A percentile compares a stretch with the other conserved stretches of the same genome.
Conservation (phyloP, 2,113 vertebrate genomes). For the Tetrax tetrax region DNA sequence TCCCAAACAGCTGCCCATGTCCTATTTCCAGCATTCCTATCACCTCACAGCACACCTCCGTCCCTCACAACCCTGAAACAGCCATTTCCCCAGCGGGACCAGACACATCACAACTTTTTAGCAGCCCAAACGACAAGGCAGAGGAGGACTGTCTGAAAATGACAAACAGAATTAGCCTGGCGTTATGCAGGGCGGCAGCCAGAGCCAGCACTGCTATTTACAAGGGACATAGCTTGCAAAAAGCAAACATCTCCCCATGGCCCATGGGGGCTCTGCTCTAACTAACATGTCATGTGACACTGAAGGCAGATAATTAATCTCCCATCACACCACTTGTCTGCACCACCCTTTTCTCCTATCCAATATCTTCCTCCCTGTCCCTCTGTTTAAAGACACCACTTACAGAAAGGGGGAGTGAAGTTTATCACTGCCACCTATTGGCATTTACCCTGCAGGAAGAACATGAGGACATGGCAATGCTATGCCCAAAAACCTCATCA, state of each 20-base stretch:
- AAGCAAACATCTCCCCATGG: conserved; percentile 65
- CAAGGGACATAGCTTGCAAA: conserved; percentile 50
- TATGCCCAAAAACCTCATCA: not conserved
- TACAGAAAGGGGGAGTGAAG: not conserved
- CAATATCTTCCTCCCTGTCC: not conserved
- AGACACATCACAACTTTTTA: conserved; percentile 56
- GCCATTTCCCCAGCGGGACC: conserved; percentile 19
- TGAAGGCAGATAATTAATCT: conserved; percentile 76
- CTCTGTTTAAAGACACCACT: not conserved
- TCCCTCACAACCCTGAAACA: not conserved
- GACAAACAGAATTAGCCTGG: conserved; percentile 74
- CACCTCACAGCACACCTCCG: not conserved
- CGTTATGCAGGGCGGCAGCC: conserved; percentile 60
- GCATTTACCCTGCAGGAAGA: not conserved
- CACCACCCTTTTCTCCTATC: not conserved
- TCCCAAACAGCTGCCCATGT: not conserved
- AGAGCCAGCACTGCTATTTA: conserved; percentile 68
- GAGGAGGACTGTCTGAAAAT: conserved; percentile 69
- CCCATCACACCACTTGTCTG: conserved; percentile 65
- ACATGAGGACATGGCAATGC: not conserved
- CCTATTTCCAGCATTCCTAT: not conserved
- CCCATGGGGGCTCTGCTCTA: conserved; percentile 41
- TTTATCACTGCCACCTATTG: conserved; percentile 50
- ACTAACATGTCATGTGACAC: conserved; percentile 50
- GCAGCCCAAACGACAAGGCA: conserved; percentile 11